phyloP scores from a whole-genome alignment of 2,888 invertebrate genomes.

The Junonia oenone region DNA sequence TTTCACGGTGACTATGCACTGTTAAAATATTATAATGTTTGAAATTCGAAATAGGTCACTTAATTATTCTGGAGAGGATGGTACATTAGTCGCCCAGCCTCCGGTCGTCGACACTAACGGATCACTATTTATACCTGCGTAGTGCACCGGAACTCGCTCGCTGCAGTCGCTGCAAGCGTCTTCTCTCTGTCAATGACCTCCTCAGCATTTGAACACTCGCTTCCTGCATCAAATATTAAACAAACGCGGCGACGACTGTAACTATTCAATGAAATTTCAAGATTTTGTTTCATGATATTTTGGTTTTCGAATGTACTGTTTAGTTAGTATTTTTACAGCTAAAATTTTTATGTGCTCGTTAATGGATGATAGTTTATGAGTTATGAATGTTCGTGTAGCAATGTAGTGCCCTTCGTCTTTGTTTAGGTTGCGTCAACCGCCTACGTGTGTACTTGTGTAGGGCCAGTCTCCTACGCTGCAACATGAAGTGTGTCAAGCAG shows the following conservation, averaged over 20 bases:
- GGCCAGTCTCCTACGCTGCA: constrained; percentile 62
- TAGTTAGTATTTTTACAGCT: neutral
- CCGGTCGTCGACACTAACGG: constrained; percentile 80
- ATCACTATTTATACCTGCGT: constrained; percentile 77
- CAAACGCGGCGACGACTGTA: neutral
- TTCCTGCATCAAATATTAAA: constrained; percentile 35
- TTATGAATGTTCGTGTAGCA: constrained; percentile 62
- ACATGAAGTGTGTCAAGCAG: constrained; percentile 68
- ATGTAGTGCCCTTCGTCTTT: constrained; percentile 71
- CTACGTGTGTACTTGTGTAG: constrained; percentile 64
- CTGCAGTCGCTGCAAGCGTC: constrained; percentile 75
- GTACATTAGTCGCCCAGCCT: constrained; percentile 37
- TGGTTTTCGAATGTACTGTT: neutral
- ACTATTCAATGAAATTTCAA: neutral
- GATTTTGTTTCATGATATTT: neutral
- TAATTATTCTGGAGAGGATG: constrained; percentile 9
- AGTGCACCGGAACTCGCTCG: constrained; percentile 76
- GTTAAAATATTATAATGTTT: constrained; percentile 43
- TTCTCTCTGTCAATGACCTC: constrained; percentile 75
- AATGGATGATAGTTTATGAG: constrained; percentile 40
- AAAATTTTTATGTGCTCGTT: neutral
- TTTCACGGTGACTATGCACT: constrained; percentile 31
- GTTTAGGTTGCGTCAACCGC: constrained; percentile 69
- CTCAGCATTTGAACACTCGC: constrained; percentile 38
- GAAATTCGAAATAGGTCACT: constrained; percentile 51